Evolutionary conservation across 2,888 invertebrate species (phyloP).

Genomic region (Eupelmus urozonus): DNA sequence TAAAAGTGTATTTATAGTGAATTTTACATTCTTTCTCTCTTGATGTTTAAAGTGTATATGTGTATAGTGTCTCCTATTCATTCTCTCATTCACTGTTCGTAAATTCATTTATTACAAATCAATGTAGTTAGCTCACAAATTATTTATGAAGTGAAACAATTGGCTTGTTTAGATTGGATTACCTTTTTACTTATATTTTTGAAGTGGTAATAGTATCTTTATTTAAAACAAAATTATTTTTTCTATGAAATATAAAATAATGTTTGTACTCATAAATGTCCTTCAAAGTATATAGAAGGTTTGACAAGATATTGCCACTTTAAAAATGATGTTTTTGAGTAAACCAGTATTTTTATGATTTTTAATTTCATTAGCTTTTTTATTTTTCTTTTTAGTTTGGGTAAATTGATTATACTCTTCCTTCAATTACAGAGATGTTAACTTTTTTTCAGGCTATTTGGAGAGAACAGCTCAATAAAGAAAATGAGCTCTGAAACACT

Average conservation of each 20-base stretch:
- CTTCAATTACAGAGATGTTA: conserved; percentile 44
- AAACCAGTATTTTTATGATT: conserved; percentile 5
- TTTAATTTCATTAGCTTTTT: conserved; percentile 1
- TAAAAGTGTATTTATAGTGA: neutral
- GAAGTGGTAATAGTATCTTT: too few relatives aligned
- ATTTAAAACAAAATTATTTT: too few relatives aligned
- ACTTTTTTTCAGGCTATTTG: conserved; percentile 57
- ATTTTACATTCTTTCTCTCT: neutral
- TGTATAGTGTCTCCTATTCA: neutral
- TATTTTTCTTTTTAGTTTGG: conserved; percentile 30
- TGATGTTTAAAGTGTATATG: neutral
- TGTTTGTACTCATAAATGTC: too few relatives aligned
- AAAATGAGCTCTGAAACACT: conserved; percentile 56
- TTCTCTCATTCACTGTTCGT: conserved; percentile 1
- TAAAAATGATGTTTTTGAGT: neutral
- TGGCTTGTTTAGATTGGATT: too few relatives aligned
- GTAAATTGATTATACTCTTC: conserved; percentile 14
- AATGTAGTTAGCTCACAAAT: conserved; percentile 13
- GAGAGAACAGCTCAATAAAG: conserved; percentile 57
- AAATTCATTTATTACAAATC: neutral
- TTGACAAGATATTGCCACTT: neutral
- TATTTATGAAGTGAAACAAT: neutral
- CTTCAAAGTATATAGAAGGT: too few relatives aligned
- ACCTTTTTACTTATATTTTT: too few relatives aligned
- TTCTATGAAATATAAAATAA: too few relatives aligned